Conservation (phyloP, 2,797 vertebrate genomes). For the Simalia tracyae region DNA sequence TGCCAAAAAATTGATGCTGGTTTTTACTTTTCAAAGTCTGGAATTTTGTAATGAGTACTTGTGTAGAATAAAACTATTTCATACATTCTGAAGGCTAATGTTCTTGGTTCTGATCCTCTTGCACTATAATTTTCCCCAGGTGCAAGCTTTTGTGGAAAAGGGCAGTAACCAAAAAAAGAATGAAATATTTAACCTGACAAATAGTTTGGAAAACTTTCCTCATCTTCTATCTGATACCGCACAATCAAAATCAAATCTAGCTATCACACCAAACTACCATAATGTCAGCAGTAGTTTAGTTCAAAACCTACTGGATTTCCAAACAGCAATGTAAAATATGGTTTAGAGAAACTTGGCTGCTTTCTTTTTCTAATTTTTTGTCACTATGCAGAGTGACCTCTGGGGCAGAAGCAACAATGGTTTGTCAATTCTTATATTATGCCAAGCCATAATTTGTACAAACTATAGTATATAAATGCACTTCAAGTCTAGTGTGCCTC, state of each 20-base stretch:
- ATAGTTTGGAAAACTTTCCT: slow-evolving; percentile 43
- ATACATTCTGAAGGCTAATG: slow-evolving; percentile 23
- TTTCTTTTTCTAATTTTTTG: not conserved
- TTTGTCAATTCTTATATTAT: not conserved
- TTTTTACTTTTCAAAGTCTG: slow-evolving; percentile 30
- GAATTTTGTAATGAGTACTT: slow-evolving; percentile 44
- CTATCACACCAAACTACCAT: not conserved
- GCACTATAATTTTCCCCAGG: slow-evolving; percentile 52
- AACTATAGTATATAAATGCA: not conserved
- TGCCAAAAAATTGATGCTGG: slow-evolving; percentile 33
- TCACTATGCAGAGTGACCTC: not conserved
- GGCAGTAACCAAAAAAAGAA: slow-evolving; percentile 39
- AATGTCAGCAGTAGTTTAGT: not conserved
- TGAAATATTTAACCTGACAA: slow-evolving; percentile 48
- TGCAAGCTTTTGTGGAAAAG: slow-evolving; percentile 44
- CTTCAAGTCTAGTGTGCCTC: not conserved
- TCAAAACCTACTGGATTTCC: not conserved
- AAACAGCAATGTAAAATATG: not conserved
- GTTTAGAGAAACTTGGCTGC: not conserved
- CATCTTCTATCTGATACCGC: slow-evolving; percentile 38
- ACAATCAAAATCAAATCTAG: slow-evolving; percentile 43
- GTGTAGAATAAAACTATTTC: slow-evolving; percentile 27
- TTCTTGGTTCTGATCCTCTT: slow-evolving; percentile 44
- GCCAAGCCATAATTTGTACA: not conserved
- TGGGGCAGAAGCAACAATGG: not conserved